A percentile compares a stretch with the other conserved stretches of the same genome.
Conservation (phyloP, 2,888 invertebrate genomes). For the Alviniconcha strummeri region DNA sequence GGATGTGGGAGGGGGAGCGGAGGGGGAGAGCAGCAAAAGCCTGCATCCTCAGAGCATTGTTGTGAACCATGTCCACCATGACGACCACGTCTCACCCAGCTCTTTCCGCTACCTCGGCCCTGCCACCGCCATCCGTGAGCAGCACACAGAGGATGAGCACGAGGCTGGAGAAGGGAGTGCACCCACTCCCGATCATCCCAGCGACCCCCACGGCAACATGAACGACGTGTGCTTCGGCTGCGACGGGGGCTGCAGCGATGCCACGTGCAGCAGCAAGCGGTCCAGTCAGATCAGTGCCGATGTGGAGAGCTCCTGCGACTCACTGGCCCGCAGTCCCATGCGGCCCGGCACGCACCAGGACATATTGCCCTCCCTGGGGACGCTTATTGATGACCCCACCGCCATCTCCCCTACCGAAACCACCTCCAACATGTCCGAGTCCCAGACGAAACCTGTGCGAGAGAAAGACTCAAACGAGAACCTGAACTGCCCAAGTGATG, state of each 20-base stretch:
- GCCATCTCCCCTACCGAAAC: slow-evolving; percentile 11
- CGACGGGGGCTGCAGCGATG: slow-evolving; percentile 69
- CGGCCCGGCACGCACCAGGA: slow-evolving; percentile 31
- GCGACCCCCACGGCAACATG: slow-evolving; percentile 55
- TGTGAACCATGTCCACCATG: slow-evolving; percentile 42
- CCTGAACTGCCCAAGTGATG: slow-evolving; percentile 54
- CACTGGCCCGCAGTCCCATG: slow-evolving; percentile 53
- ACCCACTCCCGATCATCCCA: not conserved
- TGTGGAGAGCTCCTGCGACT: slow-evolving; percentile 63
- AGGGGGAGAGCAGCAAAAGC: slow-evolving; percentile 21
- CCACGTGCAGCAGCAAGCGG: slow-evolving; percentile 63
- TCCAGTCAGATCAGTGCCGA: slow-evolving; percentile 61
- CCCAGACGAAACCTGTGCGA: slow-evolving; percentile 39
- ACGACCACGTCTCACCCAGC: slow-evolving; percentile 45
- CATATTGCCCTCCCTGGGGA: slow-evolving; percentile 25
- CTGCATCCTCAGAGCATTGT: slow-evolving; percentile 14
- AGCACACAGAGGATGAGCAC: slow-evolving; percentile 40
- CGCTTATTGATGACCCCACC: slow-evolving; percentile 23
- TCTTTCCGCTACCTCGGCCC: slow-evolving; percentile 65
- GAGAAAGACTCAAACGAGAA: slow-evolving; percentile 68
- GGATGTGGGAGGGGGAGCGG: slow-evolving; percentile 46
- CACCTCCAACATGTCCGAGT: slow-evolving; percentile 23
- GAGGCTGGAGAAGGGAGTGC: slow-evolving; percentile 19
- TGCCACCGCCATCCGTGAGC: slow-evolving; percentile 62
- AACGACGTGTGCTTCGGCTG: slow-evolving; percentile 72